phyloP scores from a whole-genome alignment of 2,888 invertebrate species.

The Mayetiola destructor region DNA sequence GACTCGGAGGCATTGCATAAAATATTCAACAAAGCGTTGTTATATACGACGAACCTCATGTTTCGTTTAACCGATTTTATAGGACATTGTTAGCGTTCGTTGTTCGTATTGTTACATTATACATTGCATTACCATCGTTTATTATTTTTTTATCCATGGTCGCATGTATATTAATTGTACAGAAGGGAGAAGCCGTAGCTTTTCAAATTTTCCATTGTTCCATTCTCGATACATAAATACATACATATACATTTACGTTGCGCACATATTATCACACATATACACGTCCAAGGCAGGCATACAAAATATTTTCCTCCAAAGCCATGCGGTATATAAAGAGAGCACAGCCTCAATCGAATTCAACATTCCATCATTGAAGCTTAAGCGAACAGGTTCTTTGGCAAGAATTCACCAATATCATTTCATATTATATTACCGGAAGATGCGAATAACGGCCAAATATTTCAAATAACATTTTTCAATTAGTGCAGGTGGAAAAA shows the following conservation, averaged over 20 bases:
- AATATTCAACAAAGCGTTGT: neutral
- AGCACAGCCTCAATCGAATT: neutral
- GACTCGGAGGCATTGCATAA: neutral
- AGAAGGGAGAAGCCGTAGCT: too few species aligned
- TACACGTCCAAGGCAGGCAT: neutral
- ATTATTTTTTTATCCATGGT: neutral
- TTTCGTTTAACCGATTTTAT: neutral
- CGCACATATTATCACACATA: neutral
- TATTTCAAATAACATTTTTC: too few species aligned
- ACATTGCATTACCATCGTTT: neutral
- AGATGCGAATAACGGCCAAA: neutral
- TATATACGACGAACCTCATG: neutral
- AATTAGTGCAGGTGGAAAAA: neutral
- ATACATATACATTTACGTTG: too few species aligned
- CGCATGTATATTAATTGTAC: too few species aligned
- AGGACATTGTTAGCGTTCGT: neutral
- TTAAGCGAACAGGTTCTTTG: neutral
- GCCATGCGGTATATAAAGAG: neutral
- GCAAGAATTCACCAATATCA: neutral
- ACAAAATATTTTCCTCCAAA: neutral
- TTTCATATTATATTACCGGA: too few species aligned
- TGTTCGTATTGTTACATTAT: too few species aligned
- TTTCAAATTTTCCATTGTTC: too few species aligned
- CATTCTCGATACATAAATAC: too few species aligned
- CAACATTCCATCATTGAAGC: constrained; percentile 4